Evolutionary conservation across 1,140 invertebrate species (phyloP).

Genomic region (Drosophila azteca): DNA sequence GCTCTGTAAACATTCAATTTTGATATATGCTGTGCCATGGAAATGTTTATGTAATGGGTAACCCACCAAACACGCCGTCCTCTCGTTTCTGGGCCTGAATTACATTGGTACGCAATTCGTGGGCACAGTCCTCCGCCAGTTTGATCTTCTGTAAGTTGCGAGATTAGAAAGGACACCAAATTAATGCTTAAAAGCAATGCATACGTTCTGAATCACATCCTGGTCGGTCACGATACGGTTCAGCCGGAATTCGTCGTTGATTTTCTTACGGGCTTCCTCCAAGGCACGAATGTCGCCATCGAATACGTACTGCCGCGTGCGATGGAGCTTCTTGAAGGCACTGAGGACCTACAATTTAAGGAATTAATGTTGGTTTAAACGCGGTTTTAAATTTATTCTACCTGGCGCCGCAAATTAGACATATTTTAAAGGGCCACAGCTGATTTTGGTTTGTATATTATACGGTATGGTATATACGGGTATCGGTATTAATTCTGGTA

Average conservation of each 20-base stretch:
- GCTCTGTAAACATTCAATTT: constrained; percentile 36
- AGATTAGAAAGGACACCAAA: neutral
- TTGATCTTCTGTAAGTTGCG: constrained; percentile 61
- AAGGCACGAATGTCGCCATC: constrained; percentile 64
- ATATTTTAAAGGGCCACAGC: constrained; percentile 40
- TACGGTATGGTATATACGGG: no score
- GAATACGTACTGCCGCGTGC: constrained; percentile 71
- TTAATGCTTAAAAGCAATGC: neutral
- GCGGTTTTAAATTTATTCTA: constrained; percentile 14
- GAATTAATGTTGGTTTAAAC: neutral
- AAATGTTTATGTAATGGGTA: constrained; percentile 51
- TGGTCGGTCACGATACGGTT: constrained; percentile 63
- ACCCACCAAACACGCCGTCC: constrained; percentile 68
- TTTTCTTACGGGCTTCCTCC: constrained; percentile 56
- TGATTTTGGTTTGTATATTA: neutral
- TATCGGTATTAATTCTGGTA: no score
- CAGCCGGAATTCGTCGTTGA: constrained; percentile 72
- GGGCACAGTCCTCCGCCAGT: constrained; percentile 68
- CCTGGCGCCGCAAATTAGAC: constrained; percentile 69
- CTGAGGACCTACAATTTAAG: constrained; percentile 53
- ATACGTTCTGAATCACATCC: constrained; percentile 73
- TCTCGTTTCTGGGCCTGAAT: constrained; percentile 70
- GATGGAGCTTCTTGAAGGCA: constrained; percentile 77
- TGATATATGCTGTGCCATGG: no score
- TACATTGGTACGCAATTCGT: constrained; percentile 78